Conservation (phyloP, 2,113 vertebrate species). For the Misgurnus mizolepis region DNA sequence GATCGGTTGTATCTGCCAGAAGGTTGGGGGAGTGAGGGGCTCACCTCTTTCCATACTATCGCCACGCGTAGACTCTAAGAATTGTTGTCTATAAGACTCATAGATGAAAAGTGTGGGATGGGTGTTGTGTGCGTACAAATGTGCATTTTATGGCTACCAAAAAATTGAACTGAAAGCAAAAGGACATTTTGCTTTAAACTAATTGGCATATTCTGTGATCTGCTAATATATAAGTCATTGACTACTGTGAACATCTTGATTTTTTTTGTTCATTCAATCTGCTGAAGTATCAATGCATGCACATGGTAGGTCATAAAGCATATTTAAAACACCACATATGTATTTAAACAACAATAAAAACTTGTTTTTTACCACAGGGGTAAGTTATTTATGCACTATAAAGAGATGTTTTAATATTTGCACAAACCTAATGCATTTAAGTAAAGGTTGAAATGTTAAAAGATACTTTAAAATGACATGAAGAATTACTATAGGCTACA, state of each 20-base stretch:
- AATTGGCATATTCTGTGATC: neutral
- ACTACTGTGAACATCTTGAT: too few species aligned
- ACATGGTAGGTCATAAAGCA: too few species aligned
- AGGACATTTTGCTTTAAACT: neutral
- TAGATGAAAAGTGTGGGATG: neutral
- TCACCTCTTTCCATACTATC: slow-evolving; percentile 6
- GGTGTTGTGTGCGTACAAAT: neutral
- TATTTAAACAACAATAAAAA: too few species aligned
- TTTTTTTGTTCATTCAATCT: too few species aligned
- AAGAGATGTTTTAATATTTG: neutral
- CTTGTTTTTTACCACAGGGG: too few species aligned
- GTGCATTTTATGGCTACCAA: neutral
- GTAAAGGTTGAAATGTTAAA: neutral
- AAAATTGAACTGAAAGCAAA: too few species aligned
- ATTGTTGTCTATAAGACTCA: neutral
- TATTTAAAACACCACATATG: too few species aligned
- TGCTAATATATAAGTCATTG: neutral
- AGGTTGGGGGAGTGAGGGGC: slow-evolving; percentile 24
- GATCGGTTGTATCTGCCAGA: slow-evolving; percentile 29
- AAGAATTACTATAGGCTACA: neutral
- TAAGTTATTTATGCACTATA: neutral
- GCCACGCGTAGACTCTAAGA: neutral
- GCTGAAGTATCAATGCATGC: too few species aligned
- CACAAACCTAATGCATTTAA: neutral
- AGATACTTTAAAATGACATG: neutral